phyloP scores from a whole-genome alignment of 1,140 invertebrate genomes.

The Hycleus cichorii region DNA sequence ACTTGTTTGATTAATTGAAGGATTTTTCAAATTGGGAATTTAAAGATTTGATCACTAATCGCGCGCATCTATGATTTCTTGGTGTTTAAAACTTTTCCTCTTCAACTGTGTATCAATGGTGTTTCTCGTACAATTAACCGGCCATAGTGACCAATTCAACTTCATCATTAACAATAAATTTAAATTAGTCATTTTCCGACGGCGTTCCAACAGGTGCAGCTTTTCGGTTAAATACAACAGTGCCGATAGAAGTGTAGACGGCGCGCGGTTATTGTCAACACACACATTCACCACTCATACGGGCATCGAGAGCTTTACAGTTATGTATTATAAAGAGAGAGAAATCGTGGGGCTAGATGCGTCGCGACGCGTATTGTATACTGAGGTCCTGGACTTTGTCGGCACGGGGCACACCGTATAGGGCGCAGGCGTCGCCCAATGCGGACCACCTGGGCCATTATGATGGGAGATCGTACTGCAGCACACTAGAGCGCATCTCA shows the following conservation, averaged over 20 bases:
- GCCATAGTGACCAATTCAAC: not conserved
- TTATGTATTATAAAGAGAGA: too few relatives aligned
- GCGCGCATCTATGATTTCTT: not conserved
- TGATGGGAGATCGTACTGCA: conserved; percentile 25
- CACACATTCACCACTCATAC: too few relatives aligned
- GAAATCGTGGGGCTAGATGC: conserved; percentile 12
- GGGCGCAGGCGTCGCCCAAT: conserved; percentile 25
- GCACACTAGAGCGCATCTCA: conserved; percentile 17
- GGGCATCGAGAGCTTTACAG: too few relatives aligned
- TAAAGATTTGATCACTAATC: not conserved
- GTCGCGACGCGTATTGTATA: conserved; percentile 29
- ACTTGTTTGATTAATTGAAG: not conserved
- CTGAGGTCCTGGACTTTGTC: conserved; percentile 22
- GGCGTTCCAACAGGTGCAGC: conserved; percentile 28
- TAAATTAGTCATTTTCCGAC: not conserved
- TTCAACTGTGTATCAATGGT: not conserved
- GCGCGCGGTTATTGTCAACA: not conserved
- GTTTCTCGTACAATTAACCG: not conserved
- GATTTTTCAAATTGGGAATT: too few relatives aligned
- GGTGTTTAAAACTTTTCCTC: not conserved
- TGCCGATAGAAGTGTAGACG: conserved; percentile 5
- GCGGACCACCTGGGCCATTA: conserved; percentile 30
- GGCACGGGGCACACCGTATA: conserved; percentile 15
- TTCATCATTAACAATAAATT: not conserved
- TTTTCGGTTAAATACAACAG: not conserved